Percentiles rank a stretch among this genome's conserved stretches.
These are phyloP conservation scores for Cordylochernes scorpioides DNA, from an alignment of 2,888 invertebrate genomes.

Conservation along the genomic window DNA sequence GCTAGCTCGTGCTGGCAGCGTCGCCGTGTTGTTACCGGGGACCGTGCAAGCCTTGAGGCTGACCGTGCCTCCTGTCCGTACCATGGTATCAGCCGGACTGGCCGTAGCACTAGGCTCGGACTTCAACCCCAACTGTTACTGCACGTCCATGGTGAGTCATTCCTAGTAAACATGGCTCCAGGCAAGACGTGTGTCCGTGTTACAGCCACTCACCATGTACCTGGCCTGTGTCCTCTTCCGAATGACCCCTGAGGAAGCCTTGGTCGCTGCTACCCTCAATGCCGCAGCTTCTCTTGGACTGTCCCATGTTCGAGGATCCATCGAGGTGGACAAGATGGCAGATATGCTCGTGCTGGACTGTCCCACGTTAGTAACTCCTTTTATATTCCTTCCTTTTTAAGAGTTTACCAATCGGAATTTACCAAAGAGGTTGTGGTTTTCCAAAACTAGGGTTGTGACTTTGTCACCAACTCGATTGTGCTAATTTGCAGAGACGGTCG, in stretches of 20 bases:
- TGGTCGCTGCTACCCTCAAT: conserved; percentile 32
- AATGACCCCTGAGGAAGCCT: conserved; percentile 29
- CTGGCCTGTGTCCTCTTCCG: conserved; percentile 28
- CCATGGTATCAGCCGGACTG: conserved; percentile 29
- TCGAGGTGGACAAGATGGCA: conserved; percentile 28
- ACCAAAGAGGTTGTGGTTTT: no score
- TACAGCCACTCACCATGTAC: conserved; percentile 31
- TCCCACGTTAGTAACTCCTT: no score
- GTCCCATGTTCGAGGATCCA: conserved; percentile 24
- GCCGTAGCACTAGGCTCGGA: conserved; percentile 31
- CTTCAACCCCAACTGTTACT: conserved; percentile 35
- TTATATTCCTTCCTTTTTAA: no score
- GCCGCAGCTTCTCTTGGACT: conserved; percentile 26
- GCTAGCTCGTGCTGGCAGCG: conserved; percentile 25
- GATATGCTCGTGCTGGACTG: conserved; percentile 29
- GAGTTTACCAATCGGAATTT: no score
- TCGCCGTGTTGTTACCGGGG: conserved; percentile 31
- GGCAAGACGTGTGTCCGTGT: conserved; percentile 2
- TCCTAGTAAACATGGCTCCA: not conserved
- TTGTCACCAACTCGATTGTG: no score
- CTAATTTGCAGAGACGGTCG: no score
- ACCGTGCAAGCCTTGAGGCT: conserved; percentile 31
- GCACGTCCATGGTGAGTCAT: conserved; percentile 31
- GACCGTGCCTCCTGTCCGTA: conserved; percentile 29
- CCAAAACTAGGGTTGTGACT: no score